Evolutionary conservation across 2,888 invertebrate genomes (phyloP), one percentile per base, ranked within the genome.

Genomic region (Branchellion lobata): DNA sequence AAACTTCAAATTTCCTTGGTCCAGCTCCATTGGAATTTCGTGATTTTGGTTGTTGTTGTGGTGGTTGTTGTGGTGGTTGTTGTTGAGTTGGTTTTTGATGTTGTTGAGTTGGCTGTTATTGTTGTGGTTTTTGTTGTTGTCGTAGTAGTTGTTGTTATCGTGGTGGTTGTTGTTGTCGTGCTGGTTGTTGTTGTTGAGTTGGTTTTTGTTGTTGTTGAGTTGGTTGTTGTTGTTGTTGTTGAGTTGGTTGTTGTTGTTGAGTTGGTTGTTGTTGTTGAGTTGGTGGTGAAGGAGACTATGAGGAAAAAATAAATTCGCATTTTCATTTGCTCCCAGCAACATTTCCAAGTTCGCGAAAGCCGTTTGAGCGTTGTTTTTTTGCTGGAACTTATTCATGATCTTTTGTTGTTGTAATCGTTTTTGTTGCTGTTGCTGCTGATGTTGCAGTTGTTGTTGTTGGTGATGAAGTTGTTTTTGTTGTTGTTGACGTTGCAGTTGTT

Each of bases 151-250:
- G 24, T 2, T 2, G 31, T 34, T 34, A 24, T 47, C 36, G 27
- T 5, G 8, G 65, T 27, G n/a, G 65, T 21, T 65, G 65, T 65
- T 96, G 95, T 89, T 96, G 96, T 89, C n/a, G 27, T 14, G 14
- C 14, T 69, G 14, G 33, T 69, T 69, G 33, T 69, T 29, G 33
- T 69, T 5, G 33, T 69, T 29, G n/a, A n/a, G n/a, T n/a, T n/a
- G n/a, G 33, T 34, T 33, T 69, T 69, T 29, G n/a, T 69, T 69
- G 21, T 31, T 69, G 14, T 69, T 69, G n/a, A n/a, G n/a, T 18
- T 34, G 31, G 33, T 69, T 69, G n/a, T 34, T 69, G 33, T 69
- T 33, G 14, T 69, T 11, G 69, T 29, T 69, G 33, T 69, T 69
- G 33, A 69, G 8, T n/a, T n/a, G n/a, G 33, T 29, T 33, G 31